These are phyloP conservation scores for Nymphalis io DNA, from an alignment of 1,140 invertebrate species.

Conservation along the genomic window DNA sequence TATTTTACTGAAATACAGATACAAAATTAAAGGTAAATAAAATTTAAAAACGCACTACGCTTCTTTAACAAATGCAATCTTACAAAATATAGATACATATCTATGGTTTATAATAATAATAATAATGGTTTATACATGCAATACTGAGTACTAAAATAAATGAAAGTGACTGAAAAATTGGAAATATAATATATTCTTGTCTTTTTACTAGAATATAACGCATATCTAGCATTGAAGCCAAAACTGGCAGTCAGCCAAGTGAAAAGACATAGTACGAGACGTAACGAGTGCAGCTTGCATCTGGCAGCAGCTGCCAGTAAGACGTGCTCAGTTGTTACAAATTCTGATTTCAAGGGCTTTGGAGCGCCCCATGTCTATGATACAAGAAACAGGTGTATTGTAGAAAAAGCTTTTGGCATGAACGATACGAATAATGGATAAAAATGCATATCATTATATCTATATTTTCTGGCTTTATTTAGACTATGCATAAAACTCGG, in stretches of 20 bases:
- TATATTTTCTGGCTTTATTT: no score
- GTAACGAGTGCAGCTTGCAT: slow-evolving; percentile 4
- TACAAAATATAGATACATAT: no score
- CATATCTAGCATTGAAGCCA: not conserved
- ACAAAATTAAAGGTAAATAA: no score
- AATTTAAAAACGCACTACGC: no score
- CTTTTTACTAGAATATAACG: not conserved
- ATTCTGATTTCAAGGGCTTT: slow-evolving; percentile 4
- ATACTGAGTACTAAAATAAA: no score
- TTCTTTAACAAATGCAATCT: no score
- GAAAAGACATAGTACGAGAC: not conserved
- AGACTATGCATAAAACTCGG: no score
- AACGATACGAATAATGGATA: not conserved
- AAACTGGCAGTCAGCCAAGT: slow-evolving; percentile 13
- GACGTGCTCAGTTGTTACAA: not conserved
- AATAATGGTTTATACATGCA: no score
- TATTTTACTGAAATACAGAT: no score
- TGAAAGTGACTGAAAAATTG: no score
- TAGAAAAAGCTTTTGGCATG: not conserved
- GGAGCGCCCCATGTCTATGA: not conserved
- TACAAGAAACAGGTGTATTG: not conserved
- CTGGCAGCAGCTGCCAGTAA: slow-evolving; percentile 6
- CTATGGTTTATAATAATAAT: no score
- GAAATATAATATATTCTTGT: not conserved
- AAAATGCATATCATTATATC: no score